Conservation (phyloP, 2,797 vertebrate species). For the Sebastes flavidus region DNA sequence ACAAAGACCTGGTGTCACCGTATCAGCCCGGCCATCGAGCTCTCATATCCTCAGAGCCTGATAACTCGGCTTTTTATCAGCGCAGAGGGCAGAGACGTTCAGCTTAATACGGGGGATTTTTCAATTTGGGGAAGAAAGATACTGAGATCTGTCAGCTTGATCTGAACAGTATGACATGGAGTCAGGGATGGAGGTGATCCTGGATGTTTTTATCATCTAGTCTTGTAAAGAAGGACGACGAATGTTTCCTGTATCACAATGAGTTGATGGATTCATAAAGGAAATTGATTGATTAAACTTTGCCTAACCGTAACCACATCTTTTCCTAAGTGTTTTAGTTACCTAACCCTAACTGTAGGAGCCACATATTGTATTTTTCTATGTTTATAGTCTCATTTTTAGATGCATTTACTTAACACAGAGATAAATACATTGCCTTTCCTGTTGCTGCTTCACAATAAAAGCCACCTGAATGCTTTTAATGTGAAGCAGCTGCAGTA, state of each 20-base stretch:
- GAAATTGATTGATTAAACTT: conserved; percentile 12
- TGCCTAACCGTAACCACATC: background rate
- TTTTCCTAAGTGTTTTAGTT: background rate
- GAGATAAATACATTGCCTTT: background rate
- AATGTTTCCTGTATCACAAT: conserved; percentile 1
- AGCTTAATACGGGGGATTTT: conserved; percentile 78
- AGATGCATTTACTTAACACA: background rate
- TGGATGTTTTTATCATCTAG: background rate
- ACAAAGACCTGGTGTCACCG: conserved; percentile 45
- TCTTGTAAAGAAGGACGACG: background rate
- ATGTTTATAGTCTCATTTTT: background rate
- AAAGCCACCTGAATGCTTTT: no score
- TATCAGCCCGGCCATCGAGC: conserved; percentile 57
- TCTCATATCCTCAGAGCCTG: conserved; percentile 71
- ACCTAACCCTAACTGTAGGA: fast-evolving
- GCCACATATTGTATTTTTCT: no score
- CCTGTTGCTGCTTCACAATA: background rate
- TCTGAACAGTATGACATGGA: conserved; percentile 57
- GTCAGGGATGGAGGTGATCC: conserved; percentile 47
- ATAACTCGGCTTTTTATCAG: conserved; percentile 35
- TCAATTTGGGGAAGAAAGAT: conserved; percentile 65
- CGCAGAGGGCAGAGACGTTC: conserved; percentile 54
- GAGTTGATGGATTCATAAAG: conserved; percentile 9
- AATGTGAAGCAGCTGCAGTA: no score
- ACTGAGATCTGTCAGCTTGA: conserved; percentile 67